A percentile compares a stretch with the other conserved stretches of the same genome.
Conservation (phyloP, 2,797 vertebrate species). For the Pseudochaenichthys georgianus region DNA sequence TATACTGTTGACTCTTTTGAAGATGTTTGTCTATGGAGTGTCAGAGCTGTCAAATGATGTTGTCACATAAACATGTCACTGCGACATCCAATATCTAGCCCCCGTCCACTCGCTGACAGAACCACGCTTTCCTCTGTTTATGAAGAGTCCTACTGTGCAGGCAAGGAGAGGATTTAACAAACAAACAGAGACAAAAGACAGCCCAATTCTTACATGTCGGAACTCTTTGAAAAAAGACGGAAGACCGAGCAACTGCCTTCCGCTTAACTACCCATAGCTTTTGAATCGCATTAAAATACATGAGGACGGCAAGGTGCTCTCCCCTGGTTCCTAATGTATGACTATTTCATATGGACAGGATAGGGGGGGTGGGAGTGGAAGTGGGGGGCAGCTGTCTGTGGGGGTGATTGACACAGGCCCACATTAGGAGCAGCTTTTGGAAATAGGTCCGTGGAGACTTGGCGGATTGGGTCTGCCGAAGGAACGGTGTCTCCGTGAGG, state of each 20-base stretch:
- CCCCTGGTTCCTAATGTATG: conserved; percentile 95
- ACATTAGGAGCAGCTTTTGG: conserved; percentile 97
- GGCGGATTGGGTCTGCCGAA: conserved; percentile 90
- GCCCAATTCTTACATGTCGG: conserved; percentile 63
- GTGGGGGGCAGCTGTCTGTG: conserved; percentile 90
- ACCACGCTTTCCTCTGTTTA: conserved; percentile 59
- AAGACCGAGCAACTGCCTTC: conserved; percentile 44
- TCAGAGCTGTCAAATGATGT: conserved; percentile 80
- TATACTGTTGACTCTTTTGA: conserved; percentile 74
- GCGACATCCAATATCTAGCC: conserved; percentile 80
- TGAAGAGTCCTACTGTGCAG: too few species aligned
- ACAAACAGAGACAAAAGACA: conserved; percentile 77
- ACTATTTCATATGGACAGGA: conserved; percentile 96
- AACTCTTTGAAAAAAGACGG: conserved; percentile 68
- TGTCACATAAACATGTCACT: conserved; percentile 83
- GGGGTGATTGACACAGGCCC: conserved; percentile 95
- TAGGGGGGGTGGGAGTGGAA: conserved; percentile 11
- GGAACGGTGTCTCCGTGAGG: conserved; percentile 94
- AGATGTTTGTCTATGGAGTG: conserved; percentile 78
- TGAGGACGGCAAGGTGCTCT: conserved; percentile 71
- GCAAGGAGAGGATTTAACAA: conserved; percentile 51
- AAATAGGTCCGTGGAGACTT: conserved; percentile 95
- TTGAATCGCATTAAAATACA: conserved; percentile 80
- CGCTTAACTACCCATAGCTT: conserved; percentile 70
- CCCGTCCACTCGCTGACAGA: conserved; percentile 79